Evolutionary conservation across 2,888 invertebrate genomes (phyloP).

Genomic region (Napeogenes sylphis): DNA sequence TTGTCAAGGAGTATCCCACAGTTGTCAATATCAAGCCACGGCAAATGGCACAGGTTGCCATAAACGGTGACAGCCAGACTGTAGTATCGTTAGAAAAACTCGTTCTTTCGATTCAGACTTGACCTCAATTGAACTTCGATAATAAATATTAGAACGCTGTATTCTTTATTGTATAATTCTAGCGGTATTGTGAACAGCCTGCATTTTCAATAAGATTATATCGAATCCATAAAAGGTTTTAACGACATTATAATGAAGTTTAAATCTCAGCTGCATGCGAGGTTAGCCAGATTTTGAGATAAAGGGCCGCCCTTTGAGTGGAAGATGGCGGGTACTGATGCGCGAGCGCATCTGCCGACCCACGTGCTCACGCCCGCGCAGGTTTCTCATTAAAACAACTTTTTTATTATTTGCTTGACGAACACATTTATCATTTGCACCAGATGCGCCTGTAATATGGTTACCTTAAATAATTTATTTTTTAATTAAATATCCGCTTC

Average conservation of each 20-base stretch:
- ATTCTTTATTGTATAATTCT: slow-evolving; percentile 2
- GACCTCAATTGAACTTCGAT: slow-evolving; percentile 47
- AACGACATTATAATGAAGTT: slow-evolving; percentile 58
- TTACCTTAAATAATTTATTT: slow-evolving; percentile 57
- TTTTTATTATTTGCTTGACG: slow-evolving; percentile 58
- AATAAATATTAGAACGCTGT: slow-evolving; percentile 14
- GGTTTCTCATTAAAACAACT: slow-evolving; percentile 53
- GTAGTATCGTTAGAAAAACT: slow-evolving; percentile 71
- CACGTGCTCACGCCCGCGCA: slow-evolving; percentile 72
- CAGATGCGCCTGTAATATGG: slow-evolving; percentile 69
- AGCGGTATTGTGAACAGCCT: neutral
- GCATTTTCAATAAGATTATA: slow-evolving; percentile 36
- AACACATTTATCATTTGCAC: slow-evolving; percentile 67
- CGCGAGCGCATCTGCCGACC: slow-evolving; percentile 71
- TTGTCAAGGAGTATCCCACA: slow-evolving; percentile 68
- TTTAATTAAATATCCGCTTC: slow-evolving; percentile 64
- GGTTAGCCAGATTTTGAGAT: slow-evolving; percentile 58
- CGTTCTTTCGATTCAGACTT: slow-evolving; percentile 66
- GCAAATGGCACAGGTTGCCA: slow-evolving; percentile 56
- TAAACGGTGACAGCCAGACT: slow-evolving; percentile 63
- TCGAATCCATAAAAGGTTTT: slow-evolving; percentile 44
- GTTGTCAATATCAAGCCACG: slow-evolving; percentile 63
- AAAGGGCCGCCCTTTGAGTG: slow-evolving; percentile 49
- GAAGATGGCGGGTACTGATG: slow-evolving; percentile 51
- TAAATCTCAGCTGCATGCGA: slow-evolving; percentile 59